phyloP scores from a whole-genome alignment of 2,113 vertebrate species.

The Fregata magnificens region DNA sequence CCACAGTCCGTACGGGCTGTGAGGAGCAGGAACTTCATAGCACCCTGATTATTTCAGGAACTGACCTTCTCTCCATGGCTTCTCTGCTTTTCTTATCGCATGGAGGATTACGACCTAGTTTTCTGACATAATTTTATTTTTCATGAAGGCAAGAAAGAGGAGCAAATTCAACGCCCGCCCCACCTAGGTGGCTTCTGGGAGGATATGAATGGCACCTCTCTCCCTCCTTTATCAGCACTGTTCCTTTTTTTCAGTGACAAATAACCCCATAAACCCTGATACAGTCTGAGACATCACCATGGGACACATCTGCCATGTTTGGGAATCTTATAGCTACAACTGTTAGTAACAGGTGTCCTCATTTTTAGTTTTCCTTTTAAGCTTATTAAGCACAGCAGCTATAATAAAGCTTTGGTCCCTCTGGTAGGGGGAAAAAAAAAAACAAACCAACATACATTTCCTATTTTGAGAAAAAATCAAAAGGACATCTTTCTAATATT shows the following conservation, averaged over 20 bases:
- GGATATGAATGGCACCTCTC: neutral
- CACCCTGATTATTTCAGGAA: neutral
- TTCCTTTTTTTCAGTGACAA: neutral
- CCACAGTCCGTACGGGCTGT: fast-evolving
- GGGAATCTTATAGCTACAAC: conserved; percentile 20
- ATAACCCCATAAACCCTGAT: neutral
- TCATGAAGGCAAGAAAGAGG: neutral
- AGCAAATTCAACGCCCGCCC: neutral
- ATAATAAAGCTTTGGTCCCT: neutral
- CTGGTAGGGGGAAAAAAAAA: neutral
- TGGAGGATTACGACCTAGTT: neutral
- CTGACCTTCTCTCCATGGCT: neutral
- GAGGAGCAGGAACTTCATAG: neutral
- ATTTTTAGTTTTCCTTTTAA: neutral
- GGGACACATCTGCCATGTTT: neutral
- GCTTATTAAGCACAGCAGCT: conserved; percentile 6
- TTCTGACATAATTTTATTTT: neutral
- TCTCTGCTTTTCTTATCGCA: neutral
- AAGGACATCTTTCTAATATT: neutral
- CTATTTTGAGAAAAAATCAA: neutral
- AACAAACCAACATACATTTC: neutral
- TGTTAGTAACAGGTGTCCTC: neutral
- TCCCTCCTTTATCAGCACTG: neutral
- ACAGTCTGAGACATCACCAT: neutral
- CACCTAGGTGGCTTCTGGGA: neutral